Evolutionary conservation across 1,140 invertebrate species (phyloP), one percentile per base, ranked within the genome.

Genomic region (Zaprionus camerounensis): DNA sequence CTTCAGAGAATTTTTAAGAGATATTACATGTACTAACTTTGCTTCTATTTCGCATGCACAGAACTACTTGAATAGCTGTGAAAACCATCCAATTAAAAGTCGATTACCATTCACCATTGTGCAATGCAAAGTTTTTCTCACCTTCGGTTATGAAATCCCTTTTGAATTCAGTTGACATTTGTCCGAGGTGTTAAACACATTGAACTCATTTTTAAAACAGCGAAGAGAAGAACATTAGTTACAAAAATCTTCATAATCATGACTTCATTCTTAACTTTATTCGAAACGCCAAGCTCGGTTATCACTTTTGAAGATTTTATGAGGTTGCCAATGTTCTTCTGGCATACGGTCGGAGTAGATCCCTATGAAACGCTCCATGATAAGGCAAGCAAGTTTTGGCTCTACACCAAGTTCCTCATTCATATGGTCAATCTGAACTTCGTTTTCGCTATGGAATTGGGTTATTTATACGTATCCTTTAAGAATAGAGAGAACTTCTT

Each of bases 261-360:
- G 20, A 4, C 15, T 20, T 49, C 9, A 49, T 5, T 20, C n/a
- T 49, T 49, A 49, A 20, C 2, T 51, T n/a, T 5, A 51, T 51
- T 51, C 4, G 20, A 34, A 67, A 67, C 58, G 70, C n/a, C 63
- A 2, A 24, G 24, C 3, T 5, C 31, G 0, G 17, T 22, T 13
- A 36, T 62, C 0, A 34, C 15, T 5, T 71, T 80, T 5, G 41
- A 77, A 1, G 82, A 86, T n/a, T 86, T 86, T 36, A 71, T 86
- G 55, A 53, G 55, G 2, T 41, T 86, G 7, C 51, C 82, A 0
- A 22, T 86, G 2, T 57, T 77, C 1, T 77, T 66, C 38, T 86
- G 81, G 24, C 58, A 68, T 6, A 70, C 58, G 0, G 49, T 86
- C 6, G 82, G 82, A 0, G 24, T 86, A 2, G 70, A 74, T 55